A percentile compares a stretch with the other conserved stretches of the same genome.
Conservation (phyloP, 2,888 invertebrate species). For the Chironomus riparius region DNA sequence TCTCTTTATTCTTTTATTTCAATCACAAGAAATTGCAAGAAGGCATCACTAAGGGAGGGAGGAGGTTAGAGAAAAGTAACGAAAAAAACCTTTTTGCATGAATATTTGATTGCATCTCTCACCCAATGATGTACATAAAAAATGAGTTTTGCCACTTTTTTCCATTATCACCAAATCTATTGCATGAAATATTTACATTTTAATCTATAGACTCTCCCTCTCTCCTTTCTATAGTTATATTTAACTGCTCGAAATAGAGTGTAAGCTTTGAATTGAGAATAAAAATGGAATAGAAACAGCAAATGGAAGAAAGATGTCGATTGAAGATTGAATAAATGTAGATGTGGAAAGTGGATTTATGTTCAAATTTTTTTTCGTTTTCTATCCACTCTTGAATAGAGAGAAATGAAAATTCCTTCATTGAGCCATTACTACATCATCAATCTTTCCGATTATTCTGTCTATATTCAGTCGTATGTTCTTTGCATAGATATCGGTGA, state of each 20-base stretch:
- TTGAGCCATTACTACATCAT: not conserved
- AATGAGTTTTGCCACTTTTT: slow-evolving; percentile 21
- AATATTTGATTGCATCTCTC: slow-evolving; percentile 18
- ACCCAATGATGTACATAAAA: slow-evolving; percentile 21
- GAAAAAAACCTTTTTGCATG: slow-evolving; percentile 20
- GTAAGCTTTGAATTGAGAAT: not conserved
- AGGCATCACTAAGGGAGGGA: not conserved
- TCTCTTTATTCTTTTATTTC: not conserved
- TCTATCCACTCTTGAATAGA: not conserved
- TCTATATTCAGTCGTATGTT: not conserved
- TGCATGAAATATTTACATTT: slow-evolving; percentile 26
- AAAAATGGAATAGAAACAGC: not conserved
- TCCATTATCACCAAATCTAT: slow-evolving; percentile 23
- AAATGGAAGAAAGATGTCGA: slow-evolving; percentile 26
- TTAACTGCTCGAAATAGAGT: not conserved
- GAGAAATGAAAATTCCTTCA: too few species aligned
- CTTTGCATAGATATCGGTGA: too few species aligned
- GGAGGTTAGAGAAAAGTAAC: not conserved
- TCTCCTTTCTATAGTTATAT: not conserved
- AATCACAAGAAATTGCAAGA: not conserved
- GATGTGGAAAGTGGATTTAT: slow-evolving; percentile 4
- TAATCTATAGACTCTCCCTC: not conserved
- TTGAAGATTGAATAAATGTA: slow-evolving; percentile 3
- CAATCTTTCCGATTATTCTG: slow-evolving; percentile 8
- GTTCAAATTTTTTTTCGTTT: not conserved